Evolutionary conservation across 2,113 vertebrate species (phyloP).

Genomic region (Oreamnos americanus): DNA sequence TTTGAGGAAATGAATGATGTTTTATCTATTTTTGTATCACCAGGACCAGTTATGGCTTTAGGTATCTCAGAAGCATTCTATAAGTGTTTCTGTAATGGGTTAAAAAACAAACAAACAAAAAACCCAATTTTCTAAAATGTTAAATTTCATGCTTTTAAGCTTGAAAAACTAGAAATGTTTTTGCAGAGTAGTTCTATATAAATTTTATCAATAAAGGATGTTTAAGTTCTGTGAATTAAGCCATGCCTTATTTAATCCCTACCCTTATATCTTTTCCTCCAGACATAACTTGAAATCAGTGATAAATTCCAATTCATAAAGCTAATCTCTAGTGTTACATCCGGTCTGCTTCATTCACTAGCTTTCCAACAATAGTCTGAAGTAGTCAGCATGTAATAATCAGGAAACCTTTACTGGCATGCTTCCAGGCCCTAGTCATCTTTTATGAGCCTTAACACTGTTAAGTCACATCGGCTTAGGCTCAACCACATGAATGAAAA

Average conservation of each 20-base stretch:
- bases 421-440: slow-evolving; percentile 9
- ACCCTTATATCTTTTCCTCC: slow-evolving; percentile 12
- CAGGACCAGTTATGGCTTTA: neutral
- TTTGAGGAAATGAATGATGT: neutral
- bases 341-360: slow-evolving; percentile 28
- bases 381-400: neutral
- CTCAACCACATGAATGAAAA: slow-evolving; percentile 10
- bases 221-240: neutral
- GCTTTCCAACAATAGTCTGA: slow-evolving; percentile 24
- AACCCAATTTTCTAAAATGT: fast-evolving
- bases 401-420: slow-evolving; percentile 34
- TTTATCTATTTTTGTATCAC: neutral
- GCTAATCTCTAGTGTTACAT: slow-evolving; percentile 31
- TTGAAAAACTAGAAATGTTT: neutral
- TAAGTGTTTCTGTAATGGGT: neutral
- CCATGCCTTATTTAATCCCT: neutral
- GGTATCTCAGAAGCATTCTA: neutral
- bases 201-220: neutral
- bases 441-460: slow-evolving; percentile 20
- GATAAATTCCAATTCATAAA: slow-evolving; percentile 54
- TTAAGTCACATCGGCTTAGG: slow-evolving; percentile 1
- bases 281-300: neutral
- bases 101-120: neutral
- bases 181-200: neutral
- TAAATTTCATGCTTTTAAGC: neutral